Base-by-base conservation (phyloP, 1,140 invertebrate species). In the Drosophila arawakana region DNA sequence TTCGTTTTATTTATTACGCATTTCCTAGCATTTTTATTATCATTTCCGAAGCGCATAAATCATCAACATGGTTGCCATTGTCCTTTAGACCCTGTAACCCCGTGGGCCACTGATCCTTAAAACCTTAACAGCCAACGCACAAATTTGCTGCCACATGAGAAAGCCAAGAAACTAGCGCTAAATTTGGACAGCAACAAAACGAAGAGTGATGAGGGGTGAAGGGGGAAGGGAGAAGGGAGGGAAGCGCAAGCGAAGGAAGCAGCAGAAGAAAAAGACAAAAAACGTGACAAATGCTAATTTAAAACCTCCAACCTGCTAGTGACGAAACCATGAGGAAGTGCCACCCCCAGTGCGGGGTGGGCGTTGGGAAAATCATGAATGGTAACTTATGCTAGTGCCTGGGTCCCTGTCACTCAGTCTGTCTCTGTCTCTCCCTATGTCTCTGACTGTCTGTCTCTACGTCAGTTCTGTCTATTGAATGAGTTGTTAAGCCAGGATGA, bases 261-360 rank as follows among this genome's bases (percentile, higher is more conserved):
- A 47, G 15, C 25, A 59, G 41, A 58, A 59, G 41, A 58, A 63
- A n/a, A 44, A 72, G 76, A 65, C 67, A 85, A 75, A 78, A 80
- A 85, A 81, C 79, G 82, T 90, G 81, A 90, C 81, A 90, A 90
- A 90, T 90, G 81, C 86, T 90, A 90, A 90, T 86, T 90, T 90
- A 82, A 90, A 86, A 80, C 86, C 86, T 85, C 86, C 86, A 72
- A 65, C 79, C 58, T 10, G 8, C 39, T 34, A 13, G 11, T 13
- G 41, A 43, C 10, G 7, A 10, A 25, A 30, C 18, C 7, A 35
- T 34, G 30, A 13, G 49, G 13, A 10, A 34, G 30, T 54, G 30
- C 50, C 50, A 54, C 50, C 50, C 50, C 34, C 50, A 8, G 25
- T 7, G 50, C 1, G 25, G 5, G 25, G 44, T 72, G 50, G 47